Evolutionary conservation across 1,140 invertebrate genomes (phyloP).

Genomic region (Lepidurus couesii): DNA sequence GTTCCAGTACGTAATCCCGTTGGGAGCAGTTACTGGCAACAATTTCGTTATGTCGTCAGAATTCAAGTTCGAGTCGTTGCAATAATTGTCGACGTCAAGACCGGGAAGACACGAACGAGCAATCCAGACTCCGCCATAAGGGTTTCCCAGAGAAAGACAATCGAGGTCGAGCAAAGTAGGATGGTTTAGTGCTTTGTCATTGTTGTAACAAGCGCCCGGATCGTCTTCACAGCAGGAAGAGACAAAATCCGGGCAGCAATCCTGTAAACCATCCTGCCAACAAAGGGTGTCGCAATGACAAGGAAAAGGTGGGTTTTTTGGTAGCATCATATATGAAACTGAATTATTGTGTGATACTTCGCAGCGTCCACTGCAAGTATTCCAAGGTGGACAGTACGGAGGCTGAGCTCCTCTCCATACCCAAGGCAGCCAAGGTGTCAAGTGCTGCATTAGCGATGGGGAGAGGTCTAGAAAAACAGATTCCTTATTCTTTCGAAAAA

Average conservation of each 20-base stretch:
- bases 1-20: not conserved
- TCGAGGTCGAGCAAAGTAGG: conserved; percentile 6
- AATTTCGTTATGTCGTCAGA: not conserved
- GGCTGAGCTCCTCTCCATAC: not conserved
- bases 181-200: not conserved
- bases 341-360: not conserved
- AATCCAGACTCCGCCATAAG: not conserved
- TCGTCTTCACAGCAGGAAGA: conserved; percentile 17
- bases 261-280: not conserved
- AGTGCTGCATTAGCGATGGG: not conserved
- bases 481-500: not conserved
- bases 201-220: conserved; percentile 16
- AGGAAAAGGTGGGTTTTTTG: conserved; percentile 2
- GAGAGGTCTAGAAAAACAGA: not conserved
- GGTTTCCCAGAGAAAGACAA: not conserved
- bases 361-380: not conserved
- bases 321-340: not conserved
- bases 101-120: not conserved
- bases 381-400: conserved; percentile 6
- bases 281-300: conserved; percentile 3
- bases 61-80: not conserved
- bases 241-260: conserved; percentile 2
- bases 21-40: not conserved
- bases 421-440: not conserved
- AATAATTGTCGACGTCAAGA: not conserved